Base-by-base conservation (phyloP, 1,140 invertebrate genomes). In the Euura lappo region DNA sequence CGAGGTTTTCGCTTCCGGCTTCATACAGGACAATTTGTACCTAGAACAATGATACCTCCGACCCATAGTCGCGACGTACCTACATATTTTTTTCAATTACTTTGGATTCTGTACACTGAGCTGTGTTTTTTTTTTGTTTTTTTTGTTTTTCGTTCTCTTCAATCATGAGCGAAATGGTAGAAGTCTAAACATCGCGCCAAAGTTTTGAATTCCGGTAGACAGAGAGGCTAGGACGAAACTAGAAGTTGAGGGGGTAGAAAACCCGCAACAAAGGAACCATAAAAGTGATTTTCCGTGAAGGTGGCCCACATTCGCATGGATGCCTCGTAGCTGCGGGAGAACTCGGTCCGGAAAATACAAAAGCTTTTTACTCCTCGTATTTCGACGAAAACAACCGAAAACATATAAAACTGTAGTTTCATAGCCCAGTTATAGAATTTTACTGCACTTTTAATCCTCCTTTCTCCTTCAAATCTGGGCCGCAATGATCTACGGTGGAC, bases 231-330 rank as follows among this genome's bases (percentile, higher is more conserved):
- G 13, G 13, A 64, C 8, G 8, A 64, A 64, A 64, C 13, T 64
- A 28, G 28, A 28, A 28, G 28, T 28, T 28, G 28, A 28, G 51
- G 6, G 51, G 51, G 51, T 8, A n/a, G 51, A 6, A 60, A n/a
- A 4, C 10, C 51, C 51, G 51, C 51, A 60, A 60, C 51, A 60
- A 60, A 60, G 51, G 6, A 60, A 60, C 51, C 51, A n/a, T 60
- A 60, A 60, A 4, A 60, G 51, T 60, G 51, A 60, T 60, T 60
- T 60, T 60, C 10, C 51, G 51, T 8, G 3, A 60, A 60, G 51
- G 51, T 60, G 51, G 51, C 51, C 51, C 51, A 60, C 51, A 60
- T 60, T 60, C 51, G 51, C 51, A 60, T 60, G 51, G 51, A 60
- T 60, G 51, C 51, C 5, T 60, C n/a, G 28, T 28, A 28, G 3